Percentiles rank a stretch among this genome's conserved stretches.
These are phyloP conservation scores for Enteromius treurensis DNA, from an alignment of 2,797 vertebrate genomes.

Conservation along the genomic window DNA sequence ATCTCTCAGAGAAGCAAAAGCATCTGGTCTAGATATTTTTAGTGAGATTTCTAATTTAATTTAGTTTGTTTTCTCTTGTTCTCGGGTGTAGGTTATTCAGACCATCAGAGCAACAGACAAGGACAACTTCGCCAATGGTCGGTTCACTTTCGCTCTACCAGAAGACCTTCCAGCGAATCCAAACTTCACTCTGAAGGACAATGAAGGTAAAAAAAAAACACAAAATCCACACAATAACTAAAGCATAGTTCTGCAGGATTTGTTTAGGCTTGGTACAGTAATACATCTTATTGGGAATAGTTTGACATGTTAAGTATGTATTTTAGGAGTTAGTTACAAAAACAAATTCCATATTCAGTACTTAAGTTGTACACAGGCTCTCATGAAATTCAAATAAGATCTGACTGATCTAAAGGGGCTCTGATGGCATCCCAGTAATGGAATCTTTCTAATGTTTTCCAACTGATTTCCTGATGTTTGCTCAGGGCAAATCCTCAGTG, in stretches of 20 bases:
- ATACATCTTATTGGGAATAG: slow-evolving; percentile 2
- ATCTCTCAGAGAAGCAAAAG: background rate
- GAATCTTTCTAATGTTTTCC: slow-evolving; percentile 49
- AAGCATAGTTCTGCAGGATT: background rate
- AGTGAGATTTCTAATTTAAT: slow-evolving; percentile 9
- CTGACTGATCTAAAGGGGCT: slow-evolving; percentile 27
- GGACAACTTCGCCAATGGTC: slow-evolving; percentile 89
- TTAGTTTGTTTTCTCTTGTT: slow-evolving; percentile 1
- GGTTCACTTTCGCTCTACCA: slow-evolving; percentile 85
- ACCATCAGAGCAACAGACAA: slow-evolving; percentile 86
- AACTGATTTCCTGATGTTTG: slow-evolving; percentile 55
- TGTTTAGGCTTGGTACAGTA: background rate
- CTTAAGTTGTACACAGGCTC: slow-evolving; percentile 22
- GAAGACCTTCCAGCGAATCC: slow-evolving; percentile 79
- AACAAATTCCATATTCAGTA: slow-evolving; percentile 25
- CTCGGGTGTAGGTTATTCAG: slow-evolving; percentile 84
- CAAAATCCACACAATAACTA: background rate
- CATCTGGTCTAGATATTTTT: slow-evolving; percentile 20
- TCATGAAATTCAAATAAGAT: slow-evolving; percentile 42
- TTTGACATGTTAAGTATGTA: background rate
- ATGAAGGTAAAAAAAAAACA: slow-evolving; percentile 82
- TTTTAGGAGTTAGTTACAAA: slow-evolving; percentile 25
- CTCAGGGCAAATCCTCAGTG: slow-evolving; percentile 47
- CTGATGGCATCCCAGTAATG: slow-evolving; percentile 29
- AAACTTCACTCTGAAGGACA: slow-evolving; percentile 91